phyloP scores from a whole-genome alignment of 2,113 vertebrate genomes.

The Leptobrachium leishanense region DNA sequence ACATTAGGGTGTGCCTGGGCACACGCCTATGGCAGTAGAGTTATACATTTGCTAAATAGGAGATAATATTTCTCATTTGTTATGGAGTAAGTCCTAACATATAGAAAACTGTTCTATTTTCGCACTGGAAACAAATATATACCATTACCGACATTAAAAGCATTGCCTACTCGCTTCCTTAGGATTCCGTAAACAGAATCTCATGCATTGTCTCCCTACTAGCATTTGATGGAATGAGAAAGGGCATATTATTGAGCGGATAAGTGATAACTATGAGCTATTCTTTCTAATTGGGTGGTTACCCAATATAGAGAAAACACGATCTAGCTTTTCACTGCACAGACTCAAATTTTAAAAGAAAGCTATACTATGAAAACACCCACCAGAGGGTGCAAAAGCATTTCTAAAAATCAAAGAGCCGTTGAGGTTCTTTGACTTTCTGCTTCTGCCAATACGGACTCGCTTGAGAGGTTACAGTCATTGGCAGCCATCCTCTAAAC shows the following conservation, averaged over 20 bases:
- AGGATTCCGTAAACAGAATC: too few relatives aligned
- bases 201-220: too few relatives aligned
- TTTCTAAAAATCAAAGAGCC: constrained; percentile 24
- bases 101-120: too few relatives aligned
- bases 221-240: too few relatives aligned
- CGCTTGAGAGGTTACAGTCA: constrained; percentile 25
- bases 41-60: too few relatives aligned
- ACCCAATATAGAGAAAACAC: not conserved
- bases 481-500: constrained; percentile 34
- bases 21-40: too few relatives aligned
- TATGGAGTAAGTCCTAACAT: too few relatives aligned
- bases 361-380: not conserved
- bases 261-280: not conserved
- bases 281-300: not conserved
- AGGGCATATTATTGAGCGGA: not conserved
- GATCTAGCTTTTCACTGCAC: not conserved
- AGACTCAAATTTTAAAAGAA: not conserved
- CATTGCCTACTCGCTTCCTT: too few relatives aligned
- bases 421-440: constrained; percentile 26
- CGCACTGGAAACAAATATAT: too few relatives aligned
- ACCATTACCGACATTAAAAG: too few relatives aligned
- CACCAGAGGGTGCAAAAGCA: constrained; percentile 43
- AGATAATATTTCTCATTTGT: too few relatives aligned
- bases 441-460: constrained; percentile 5
- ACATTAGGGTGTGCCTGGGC: too few relatives aligned